Conservation (phyloP, 2,113 vertebrate species). For the Leptocoma aspasia region DNA sequence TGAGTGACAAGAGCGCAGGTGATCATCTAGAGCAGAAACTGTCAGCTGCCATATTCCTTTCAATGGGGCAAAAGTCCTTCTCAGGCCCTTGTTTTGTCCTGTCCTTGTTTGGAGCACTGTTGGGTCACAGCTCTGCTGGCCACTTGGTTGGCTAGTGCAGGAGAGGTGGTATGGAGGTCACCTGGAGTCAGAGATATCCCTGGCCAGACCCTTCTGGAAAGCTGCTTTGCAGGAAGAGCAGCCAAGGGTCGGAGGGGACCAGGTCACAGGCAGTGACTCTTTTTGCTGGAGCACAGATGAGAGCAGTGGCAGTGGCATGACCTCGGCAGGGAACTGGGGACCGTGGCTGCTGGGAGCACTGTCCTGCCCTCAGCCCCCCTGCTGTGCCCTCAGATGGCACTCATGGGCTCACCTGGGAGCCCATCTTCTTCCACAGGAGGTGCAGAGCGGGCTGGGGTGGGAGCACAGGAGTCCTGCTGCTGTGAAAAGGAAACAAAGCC, state of each 20-base stretch:
- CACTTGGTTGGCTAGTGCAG: neutral
- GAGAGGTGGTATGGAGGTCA: neutral
- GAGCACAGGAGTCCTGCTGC: rapidly evolving
- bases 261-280: rapidly evolving
- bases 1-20: neutral
- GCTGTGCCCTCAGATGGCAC: neutral
- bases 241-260: rapidly evolving
- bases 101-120: rapidly evolving
- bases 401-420: rapidly evolving
- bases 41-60: neutral
- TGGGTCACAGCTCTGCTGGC: neutral
- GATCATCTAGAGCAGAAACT: neutral
- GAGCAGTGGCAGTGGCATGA: rapidly evolving
- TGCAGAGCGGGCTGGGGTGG: rapidly evolving
- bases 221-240: neutral
- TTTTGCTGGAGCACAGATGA: rapidly evolving
- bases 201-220: neutral
- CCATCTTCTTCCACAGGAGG: rapidly evolving
- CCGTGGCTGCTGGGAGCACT: neutral
- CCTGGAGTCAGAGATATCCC: neutral
- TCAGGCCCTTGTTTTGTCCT: neutral
- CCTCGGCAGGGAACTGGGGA: rapidly evolving
- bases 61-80: neutral
- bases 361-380: neutral
- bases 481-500: neutral